These are phyloP conservation scores for Sinocyclocheilus grahami DNA, from an alignment of 2,113 vertebrate species.

Conservation along the genomic window DNA sequence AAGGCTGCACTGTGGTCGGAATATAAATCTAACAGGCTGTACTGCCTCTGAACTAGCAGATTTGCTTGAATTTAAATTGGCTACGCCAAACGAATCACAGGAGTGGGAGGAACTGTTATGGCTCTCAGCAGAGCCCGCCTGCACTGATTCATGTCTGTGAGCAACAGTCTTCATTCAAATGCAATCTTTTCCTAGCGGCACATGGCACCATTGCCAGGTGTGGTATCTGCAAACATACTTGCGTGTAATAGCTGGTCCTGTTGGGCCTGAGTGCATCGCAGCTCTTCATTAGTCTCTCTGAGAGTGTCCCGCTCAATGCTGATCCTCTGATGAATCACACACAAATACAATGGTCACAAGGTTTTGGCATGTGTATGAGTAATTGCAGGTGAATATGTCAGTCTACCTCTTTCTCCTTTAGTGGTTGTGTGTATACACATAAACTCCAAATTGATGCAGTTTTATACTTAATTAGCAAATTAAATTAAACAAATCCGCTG, in stretches of 20 bases:
- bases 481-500: too few relatives aligned
- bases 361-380: not conserved
- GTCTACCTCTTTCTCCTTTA: constrained; percentile 94
- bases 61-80: not conserved
- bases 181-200: not conserved
- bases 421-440: too few relatives aligned
- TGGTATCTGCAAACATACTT: constrained; percentile 72
- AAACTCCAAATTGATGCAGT: too few relatives aligned
- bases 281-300: constrained; percentile 94
- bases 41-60: not conserved
- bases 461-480: too few relatives aligned
- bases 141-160: not conserved
- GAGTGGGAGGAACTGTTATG: not conserved
- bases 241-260: constrained; percentile 88
- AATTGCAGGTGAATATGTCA: not conserved
- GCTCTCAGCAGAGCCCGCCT: not conserved
- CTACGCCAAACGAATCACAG: not conserved
- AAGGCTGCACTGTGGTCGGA: not conserved
- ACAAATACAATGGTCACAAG: not conserved
- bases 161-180: not conserved
- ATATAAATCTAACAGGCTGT: not conserved
- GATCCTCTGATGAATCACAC: constrained; percentile 77
- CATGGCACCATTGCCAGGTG: not conserved
- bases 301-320: constrained; percentile 91
- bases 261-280: constrained; percentile 90